These are phyloP conservation scores for Gavia stellata DNA, from an alignment of 2,113 vertebrate genomes.

Conservation along the genomic window DNA sequence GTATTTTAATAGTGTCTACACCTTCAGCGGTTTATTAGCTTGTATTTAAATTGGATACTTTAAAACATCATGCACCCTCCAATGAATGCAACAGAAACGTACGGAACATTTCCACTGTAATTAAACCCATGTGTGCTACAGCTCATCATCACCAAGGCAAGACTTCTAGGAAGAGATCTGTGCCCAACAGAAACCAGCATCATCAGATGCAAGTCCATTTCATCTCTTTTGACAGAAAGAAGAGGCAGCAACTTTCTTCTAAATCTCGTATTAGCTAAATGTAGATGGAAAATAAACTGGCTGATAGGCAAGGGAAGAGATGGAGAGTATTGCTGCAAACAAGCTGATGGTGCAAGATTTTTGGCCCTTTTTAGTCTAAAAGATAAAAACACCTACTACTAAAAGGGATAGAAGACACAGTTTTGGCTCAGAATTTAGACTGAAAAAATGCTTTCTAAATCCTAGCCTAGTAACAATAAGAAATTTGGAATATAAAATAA, in stretches of 20 bases:
- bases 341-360: constrained; percentile 15
- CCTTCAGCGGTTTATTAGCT: neutral
- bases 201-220: neutral
- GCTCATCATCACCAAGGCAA: neutral
- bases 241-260: neutral
- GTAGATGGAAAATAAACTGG: neutral
- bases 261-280: neutral
- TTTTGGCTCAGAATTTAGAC: constrained; percentile 46
- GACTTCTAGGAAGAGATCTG: neutral
- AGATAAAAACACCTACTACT: neutral
- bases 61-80: neutral
- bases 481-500: neutral
- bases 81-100: neutral
- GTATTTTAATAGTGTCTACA: neutral
- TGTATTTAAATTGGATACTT: neutral
- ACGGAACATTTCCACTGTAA: neutral
- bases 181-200: neutral
- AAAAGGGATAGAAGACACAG: neutral
- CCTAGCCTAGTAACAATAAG: neutral
- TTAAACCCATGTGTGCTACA: neutral
- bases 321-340: constrained; percentile 26
- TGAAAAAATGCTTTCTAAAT: neutral
- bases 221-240: neutral
- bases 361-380: constrained; percentile 47
- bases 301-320: neutral